Conservation (phyloP, 1,140 invertebrate species). For the Trichomalopsis sarcophagae region DNA sequence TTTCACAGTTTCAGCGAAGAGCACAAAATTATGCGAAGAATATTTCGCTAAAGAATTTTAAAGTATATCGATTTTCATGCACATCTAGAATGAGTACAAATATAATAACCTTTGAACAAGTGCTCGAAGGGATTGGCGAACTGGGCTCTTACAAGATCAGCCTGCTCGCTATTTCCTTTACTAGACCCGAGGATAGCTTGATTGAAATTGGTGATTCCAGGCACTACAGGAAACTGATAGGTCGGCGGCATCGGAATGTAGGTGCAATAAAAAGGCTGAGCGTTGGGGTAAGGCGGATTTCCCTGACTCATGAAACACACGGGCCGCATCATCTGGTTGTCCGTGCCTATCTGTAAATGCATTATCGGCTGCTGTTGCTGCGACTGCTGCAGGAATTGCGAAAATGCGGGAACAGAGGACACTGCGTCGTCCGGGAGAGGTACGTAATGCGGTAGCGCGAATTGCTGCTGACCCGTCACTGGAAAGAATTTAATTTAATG, state of each 20-base stretch:
- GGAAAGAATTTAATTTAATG: slow-evolving; percentile 31
- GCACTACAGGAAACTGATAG: slow-evolving; percentile 57
- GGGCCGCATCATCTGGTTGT: background rate
- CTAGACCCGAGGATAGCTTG: background rate
- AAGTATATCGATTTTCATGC: background rate
- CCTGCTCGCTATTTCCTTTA: no score
- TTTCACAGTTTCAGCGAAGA: background rate
- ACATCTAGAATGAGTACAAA: background rate
- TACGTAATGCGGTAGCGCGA: background rate
- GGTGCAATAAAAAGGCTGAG: slow-evolving; percentile 58
- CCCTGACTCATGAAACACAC: background rate
- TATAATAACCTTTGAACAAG: slow-evolving; percentile 11
- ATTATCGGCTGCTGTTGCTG: background rate
- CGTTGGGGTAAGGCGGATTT: background rate
- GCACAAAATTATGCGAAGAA: background rate
- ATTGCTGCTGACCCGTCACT: background rate
- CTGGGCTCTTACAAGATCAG: background rate
- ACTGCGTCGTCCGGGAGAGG: background rate
- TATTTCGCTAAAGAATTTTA: background rate
- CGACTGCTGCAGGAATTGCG: slow-evolving; percentile 18
- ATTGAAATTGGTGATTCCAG: slow-evolving; percentile 48
- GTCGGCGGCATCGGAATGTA: slow-evolving; percentile 55
- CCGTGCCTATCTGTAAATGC: background rate
- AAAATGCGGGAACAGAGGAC: background rate
- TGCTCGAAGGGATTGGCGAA: background rate